These are phyloP conservation scores for Zosterops japonicus DNA, from an alignment of 2,113 vertebrate genomes.

Conservation along the genomic window DNA sequence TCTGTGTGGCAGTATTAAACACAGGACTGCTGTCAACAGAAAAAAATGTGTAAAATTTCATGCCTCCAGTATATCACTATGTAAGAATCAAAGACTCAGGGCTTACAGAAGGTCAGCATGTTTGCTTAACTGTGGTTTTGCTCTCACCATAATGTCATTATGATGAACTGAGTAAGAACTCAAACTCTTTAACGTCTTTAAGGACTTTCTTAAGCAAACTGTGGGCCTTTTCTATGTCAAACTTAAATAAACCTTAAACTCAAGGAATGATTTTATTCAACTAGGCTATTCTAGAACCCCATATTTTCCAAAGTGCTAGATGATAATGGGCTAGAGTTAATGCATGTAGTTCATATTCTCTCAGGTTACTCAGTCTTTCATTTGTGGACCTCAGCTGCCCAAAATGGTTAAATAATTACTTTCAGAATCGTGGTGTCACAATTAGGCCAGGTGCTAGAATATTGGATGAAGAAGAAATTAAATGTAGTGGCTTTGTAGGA, in stretches of 20 bases:
- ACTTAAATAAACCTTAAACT: neutral
- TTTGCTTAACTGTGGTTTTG: neutral
- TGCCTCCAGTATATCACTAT: neutral
- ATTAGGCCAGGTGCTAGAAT: neutral
- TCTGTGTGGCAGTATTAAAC: neutral
- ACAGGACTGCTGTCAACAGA: neutral
- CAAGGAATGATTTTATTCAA: neutral
- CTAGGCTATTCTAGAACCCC: neutral
- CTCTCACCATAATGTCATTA: neutral
- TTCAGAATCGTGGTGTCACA: neutral
- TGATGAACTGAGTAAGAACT: neutral
- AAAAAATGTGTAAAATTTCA: neutral
- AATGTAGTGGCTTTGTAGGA: neutral
- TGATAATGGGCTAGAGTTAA: neutral
- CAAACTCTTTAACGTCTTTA: neutral
- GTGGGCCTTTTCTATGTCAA: neutral
- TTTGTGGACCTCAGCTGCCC: neutral
- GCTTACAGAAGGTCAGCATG: neutral
- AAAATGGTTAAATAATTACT: neutral
- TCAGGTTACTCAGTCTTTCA: neutral
- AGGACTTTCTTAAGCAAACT: neutral
- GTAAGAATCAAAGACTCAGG: neutral
- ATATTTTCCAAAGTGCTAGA: neutral
- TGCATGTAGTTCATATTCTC: neutral
- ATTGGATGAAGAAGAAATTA: neutral